These are phyloP conservation scores for Tachuris rubrigastra DNA, from an alignment of 2,113 vertebrate species.

Conservation along the genomic window DNA sequence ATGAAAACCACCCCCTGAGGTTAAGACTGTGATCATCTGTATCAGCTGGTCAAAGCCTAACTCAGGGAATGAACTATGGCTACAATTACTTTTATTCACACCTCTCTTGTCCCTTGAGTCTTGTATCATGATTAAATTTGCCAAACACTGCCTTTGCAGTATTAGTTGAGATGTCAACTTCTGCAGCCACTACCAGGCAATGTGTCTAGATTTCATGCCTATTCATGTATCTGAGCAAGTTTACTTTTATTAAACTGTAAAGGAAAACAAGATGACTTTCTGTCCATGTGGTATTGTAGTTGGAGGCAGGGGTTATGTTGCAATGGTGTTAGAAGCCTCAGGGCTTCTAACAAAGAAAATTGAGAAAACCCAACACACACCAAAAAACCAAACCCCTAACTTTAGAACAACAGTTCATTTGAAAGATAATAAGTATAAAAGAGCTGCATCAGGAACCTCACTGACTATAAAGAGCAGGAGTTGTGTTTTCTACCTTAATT, in stretches of 20 bases:
- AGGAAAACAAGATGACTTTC: background rate
- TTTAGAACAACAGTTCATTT: constrained; percentile 4
- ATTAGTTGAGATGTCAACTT: constrained; percentile 18
- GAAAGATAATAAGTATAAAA: constrained; percentile 14
- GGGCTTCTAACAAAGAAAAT: background rate
- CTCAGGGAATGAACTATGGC: constrained; percentile 1
- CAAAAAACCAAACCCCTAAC: background rate
- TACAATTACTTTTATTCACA: background rate
- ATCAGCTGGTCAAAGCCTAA: background rate
- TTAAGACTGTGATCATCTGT: background rate
- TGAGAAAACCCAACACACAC: accelerated
- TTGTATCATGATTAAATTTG: constrained; percentile 6
- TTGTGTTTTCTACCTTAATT: constrained; percentile 34
- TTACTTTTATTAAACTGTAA: background rate
- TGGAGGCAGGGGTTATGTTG: background rate
- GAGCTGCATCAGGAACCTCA: background rate
- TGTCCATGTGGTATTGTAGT: background rate
- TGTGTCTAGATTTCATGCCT: background rate
- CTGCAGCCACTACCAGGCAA: background rate
- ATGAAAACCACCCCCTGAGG: background rate
- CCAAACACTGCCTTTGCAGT: background rate
- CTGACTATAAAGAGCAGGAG: background rate
- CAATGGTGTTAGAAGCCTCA: background rate
- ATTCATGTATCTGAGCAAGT: background rate
- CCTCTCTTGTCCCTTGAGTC: background rate